Evolutionary conservation across 2,888 invertebrate species (phyloP).

Genomic region (Camptogramma bilineatum): DNA sequence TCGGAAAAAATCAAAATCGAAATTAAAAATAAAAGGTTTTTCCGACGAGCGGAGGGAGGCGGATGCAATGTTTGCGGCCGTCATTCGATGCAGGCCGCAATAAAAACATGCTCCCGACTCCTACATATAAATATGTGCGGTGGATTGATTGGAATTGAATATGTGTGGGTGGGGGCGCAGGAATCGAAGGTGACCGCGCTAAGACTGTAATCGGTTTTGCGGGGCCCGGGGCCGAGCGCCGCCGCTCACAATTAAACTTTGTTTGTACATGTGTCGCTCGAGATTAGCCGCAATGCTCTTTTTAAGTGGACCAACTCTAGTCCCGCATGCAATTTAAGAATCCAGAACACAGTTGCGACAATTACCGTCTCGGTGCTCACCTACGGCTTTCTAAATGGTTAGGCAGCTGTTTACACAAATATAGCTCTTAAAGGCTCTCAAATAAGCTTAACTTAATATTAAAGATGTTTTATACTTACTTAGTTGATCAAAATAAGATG

Average conservation of each 20-base stretch:
- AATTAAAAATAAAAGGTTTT: slow-evolving; percentile 84
- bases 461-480: neutral
- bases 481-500: neutral
- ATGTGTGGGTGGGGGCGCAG: slow-evolving; percentile 71
- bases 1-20: slow-evolving; percentile 84
- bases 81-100: slow-evolving; percentile 83
- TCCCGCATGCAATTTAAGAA: slow-evolving; percentile 82
- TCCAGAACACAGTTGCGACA: slow-evolving; percentile 69
- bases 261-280: slow-evolving; percentile 84
- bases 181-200: slow-evolving; percentile 83
- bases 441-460: neutral
- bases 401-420: neutral
- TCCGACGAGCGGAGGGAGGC: slow-evolving; percentile 75
- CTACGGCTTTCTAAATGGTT: slow-evolving; percentile 25
- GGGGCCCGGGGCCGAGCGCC: slow-evolving; percentile 59
- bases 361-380: slow-evolving; percentile 51
- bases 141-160: slow-evolving; percentile 85
- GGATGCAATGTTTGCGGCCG: slow-evolving; percentile 83
- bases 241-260: slow-evolving; percentile 84
- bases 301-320: slow-evolving; percentile 80
- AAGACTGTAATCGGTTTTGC: slow-evolving; percentile 86
- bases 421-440: neutral
- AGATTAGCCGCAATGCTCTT: slow-evolving; percentile 84
- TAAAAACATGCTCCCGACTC: slow-evolving; percentile 78
- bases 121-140: slow-evolving; percentile 82